Evolutionary conservation across 2,888 invertebrate genomes (phyloP).

Genomic region (Leptogaster cylindrica): DNA sequence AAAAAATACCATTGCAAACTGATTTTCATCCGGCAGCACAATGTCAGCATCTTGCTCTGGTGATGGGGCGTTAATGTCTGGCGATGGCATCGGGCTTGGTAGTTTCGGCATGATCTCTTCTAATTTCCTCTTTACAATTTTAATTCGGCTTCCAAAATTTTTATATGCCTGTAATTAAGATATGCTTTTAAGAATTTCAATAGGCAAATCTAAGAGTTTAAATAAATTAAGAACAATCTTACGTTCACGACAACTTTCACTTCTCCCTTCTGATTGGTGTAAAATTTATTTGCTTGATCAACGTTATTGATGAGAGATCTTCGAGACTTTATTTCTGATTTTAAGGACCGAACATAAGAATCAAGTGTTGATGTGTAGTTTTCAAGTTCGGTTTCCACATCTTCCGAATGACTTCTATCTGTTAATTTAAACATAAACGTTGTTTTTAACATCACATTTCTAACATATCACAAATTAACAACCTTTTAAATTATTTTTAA

Average conservation of each 20-base stretch:
- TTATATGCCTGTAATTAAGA: constrained; percentile 79
- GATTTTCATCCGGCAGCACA: constrained; percentile 70
- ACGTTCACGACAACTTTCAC: constrained; percentile 96
- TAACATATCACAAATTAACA: constrained; percentile 44
- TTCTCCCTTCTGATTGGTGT: constrained; percentile 89
- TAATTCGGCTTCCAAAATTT: constrained; percentile 88
- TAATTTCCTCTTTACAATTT: constrained; percentile 82
- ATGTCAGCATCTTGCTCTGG: constrained; percentile 84
- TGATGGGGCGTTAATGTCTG: constrained; percentile 73
- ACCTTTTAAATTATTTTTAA: constrained; percentile 84
- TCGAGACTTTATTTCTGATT: constrained; percentile 82
- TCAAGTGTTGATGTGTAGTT: constrained; percentile 81
- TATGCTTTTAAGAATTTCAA: neutral
- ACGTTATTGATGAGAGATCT: constrained; percentile 78
- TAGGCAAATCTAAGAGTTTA: neutral
- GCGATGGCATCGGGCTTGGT: constrained; percentile 68
- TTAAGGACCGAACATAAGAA: constrained; percentile 78
- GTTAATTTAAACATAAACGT: constrained; percentile 49
- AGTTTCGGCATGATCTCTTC: constrained; percentile 80
- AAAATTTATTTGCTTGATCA: constrained; percentile 83
- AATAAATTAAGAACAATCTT: constrained; percentile 60
- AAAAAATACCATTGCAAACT: constrained; percentile 15
- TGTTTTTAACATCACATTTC: constrained; percentile 7
- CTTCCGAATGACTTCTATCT: constrained; percentile 86
- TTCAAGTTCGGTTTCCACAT: constrained; percentile 86